Evolutionary conservation across 2,888 invertebrate genomes (phyloP).

Genomic region (Drosophila pegasa): DNA sequence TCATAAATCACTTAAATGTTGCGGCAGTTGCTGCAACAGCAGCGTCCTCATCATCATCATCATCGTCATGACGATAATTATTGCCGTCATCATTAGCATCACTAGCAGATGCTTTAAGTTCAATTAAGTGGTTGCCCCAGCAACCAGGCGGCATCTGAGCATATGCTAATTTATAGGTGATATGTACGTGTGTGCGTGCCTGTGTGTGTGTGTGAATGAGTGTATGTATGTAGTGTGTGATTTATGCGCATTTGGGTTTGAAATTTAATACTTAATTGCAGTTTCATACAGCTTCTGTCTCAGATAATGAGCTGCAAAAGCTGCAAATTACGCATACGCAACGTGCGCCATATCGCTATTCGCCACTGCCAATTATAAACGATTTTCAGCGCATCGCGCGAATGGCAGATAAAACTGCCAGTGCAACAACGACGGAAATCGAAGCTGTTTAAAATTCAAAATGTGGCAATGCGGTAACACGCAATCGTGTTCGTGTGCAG

Average conservation of each 20-base stretch:
- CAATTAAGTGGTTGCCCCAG: constrained; percentile 62
- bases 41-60: constrained; percentile 7
- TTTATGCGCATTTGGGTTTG: constrained; percentile 39
- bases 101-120: constrained; percentile 61
- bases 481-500: constrained; percentile 24
- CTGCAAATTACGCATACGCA: constrained; percentile 48
- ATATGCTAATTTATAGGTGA: constrained; percentile 57
- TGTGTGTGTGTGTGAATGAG: not conserved
- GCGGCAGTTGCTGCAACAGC: constrained; percentile 41
- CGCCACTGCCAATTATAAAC: constrained; percentile 11
- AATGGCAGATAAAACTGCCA: constrained; percentile 6
- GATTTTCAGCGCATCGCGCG: not conserved
- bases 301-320: constrained; percentile 44
- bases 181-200: not conserved
- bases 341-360: constrained; percentile 15
- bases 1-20: constrained; percentile 74
- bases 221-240: constrained; percentile 25
- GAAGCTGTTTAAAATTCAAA: constrained; percentile 21
- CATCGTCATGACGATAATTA: constrained; percentile 21
- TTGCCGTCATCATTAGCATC: constrained; percentile 22
- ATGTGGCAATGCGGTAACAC: constrained; percentile 14
- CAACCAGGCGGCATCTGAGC: constrained; percentile 22
- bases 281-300: constrained; percentile 27
- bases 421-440: not conserved
- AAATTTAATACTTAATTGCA: constrained; percentile 45